Evolutionary conservation across 2,113 vertebrate genomes (phyloP).

Genomic region (Opisthocomus hoazin): DNA sequence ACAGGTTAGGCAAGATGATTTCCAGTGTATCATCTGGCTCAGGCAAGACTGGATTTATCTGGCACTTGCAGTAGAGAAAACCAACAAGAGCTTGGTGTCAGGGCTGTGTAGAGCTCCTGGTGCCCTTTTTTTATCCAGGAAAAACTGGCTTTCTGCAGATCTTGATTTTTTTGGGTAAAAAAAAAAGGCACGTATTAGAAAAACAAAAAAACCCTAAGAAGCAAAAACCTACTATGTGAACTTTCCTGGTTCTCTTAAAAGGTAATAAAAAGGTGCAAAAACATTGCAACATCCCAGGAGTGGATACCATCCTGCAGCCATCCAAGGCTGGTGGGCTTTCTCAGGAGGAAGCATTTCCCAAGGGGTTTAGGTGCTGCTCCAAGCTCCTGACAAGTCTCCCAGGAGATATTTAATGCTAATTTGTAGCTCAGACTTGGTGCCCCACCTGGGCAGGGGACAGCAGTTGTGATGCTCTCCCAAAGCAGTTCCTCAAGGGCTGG

Average conservation of each 20-base stretch:
- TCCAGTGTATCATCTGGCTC: background rate
- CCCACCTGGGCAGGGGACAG: background rate
- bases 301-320: background rate
- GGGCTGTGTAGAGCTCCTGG: background rate
- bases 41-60: background rate
- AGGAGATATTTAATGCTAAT: background rate
- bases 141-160: background rate
- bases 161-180: background rate
- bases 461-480: background rate
- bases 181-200: too few species aligned
- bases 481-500: background rate
- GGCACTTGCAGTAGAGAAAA: background rate
- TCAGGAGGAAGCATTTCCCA: background rate
- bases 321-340: background rate
- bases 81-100: background rate
- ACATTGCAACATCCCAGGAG: background rate
- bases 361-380: background rate
- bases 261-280: background rate
- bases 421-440: background rate
- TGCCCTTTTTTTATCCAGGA: too few species aligned
- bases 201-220: background rate
- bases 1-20: background rate
- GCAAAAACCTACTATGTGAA: background rate
- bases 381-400: background rate
- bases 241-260: background rate